Evolutionary conservation across 2,888 invertebrate species (phyloP).

Genomic region (Ormyrus rosae): DNA sequence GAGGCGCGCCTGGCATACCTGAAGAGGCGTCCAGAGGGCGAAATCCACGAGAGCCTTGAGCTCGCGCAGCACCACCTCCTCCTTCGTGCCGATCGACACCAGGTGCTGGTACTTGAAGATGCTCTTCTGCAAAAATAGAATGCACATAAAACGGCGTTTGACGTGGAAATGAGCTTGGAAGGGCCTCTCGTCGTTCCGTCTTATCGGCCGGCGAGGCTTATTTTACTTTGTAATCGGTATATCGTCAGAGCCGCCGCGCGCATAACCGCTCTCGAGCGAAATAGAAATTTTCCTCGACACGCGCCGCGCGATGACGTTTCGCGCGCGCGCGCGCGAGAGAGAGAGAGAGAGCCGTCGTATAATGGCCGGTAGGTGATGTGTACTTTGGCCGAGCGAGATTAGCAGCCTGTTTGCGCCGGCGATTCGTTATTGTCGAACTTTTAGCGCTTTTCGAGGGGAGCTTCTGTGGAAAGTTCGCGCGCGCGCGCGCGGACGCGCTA

Average conservation of each 20-base stretch:
- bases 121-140: constrained; percentile 80
- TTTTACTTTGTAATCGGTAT: constrained; percentile 41
- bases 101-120: constrained; percentile 85
- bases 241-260: constrained; percentile 8
- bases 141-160: not conserved
- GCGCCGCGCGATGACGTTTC: constrained; percentile 17
- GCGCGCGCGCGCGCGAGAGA: no score
- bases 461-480: no score
- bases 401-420: not conserved
- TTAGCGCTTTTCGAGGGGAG: not conserved
- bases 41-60: constrained; percentile 88
- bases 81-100: constrained; percentile 81
- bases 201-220: not conserved
- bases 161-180: constrained; percentile 12
- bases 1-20: constrained; percentile 73
- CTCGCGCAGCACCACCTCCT: constrained; percentile 86
- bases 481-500: no score
- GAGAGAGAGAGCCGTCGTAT: not conserved
- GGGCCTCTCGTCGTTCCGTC: constrained; percentile 6
- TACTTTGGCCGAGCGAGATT: not conserved
- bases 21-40: constrained; percentile 84
- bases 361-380: constrained; percentile 5
- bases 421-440: not conserved
- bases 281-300: constrained; percentile 41
- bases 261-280: not conserved